phyloP scores from a whole-genome alignment of 2,888 invertebrate species.

The Volucella inanis region DNA sequence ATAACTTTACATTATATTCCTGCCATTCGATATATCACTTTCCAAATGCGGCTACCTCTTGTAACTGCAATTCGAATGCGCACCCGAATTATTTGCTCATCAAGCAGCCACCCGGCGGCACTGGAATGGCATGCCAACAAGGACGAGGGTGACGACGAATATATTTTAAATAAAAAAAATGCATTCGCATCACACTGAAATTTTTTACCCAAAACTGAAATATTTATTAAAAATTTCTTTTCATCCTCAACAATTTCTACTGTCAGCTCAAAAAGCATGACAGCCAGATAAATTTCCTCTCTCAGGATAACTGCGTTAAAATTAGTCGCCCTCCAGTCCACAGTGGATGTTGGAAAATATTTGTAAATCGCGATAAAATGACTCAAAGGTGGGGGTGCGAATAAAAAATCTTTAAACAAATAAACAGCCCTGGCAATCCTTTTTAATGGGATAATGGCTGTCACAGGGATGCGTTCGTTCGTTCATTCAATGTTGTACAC shows the following conservation, averaged over 20 bases:
- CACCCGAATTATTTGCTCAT: too few species aligned
- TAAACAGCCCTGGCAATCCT: background rate
- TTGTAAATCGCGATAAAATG: constrained; percentile 8
- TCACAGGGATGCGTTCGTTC: background rate
- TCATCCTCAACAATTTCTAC: background rate
- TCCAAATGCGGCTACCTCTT: too few species aligned
- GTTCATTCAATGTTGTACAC: background rate
- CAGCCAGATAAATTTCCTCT: background rate
- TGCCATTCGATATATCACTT: too few species aligned
- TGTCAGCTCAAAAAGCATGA: constrained; percentile 7
- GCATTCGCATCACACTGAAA: too few species aligned
- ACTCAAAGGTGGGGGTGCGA: background rate
- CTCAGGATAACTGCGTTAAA: background rate
- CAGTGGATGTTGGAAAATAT: background rate
- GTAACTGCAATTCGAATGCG: too few species aligned
- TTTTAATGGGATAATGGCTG: background rate
- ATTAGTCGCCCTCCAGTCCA: background rate
- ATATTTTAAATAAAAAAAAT: too few species aligned
- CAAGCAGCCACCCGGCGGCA: too few species aligned
- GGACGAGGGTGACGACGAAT: too few species aligned
- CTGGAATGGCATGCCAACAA: too few species aligned
- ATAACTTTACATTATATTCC: too few species aligned
- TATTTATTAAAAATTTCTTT: constrained; percentile 36
- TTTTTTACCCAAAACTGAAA: background rate
- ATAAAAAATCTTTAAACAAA: background rate